A percentile compares a stretch with the other conserved stretches of the same genome.
These are phyloP conservation scores for Andrena praecox DNA, from an alignment of 2,888 invertebrate species.

Conservation along the genomic window DNA sequence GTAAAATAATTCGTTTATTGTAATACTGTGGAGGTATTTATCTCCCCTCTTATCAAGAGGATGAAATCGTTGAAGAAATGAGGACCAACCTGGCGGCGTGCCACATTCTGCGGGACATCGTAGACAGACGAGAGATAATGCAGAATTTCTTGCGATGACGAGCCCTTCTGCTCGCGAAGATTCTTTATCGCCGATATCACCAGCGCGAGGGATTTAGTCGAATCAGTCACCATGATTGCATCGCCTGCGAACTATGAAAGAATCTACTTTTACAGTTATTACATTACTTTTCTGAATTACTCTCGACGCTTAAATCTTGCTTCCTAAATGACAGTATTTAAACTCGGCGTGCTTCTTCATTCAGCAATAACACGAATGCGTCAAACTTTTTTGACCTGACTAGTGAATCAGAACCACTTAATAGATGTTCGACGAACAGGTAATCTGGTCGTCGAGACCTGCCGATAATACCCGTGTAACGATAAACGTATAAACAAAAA, in stretches of 20 bases:
- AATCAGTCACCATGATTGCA: conserved; percentile 44
- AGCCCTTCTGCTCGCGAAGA: conserved; percentile 73
- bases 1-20: no score
- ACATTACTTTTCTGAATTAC: neutral
- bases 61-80: no score
- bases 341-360: neutral
- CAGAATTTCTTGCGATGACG: conserved; percentile 72
- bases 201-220: conserved; percentile 64
- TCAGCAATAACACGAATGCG: neutral
- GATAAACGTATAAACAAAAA: no score
- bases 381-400: neutral
- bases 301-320: neutral
- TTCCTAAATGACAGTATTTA: neutral
- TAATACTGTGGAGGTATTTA: no score
- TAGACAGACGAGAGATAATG: conserved; percentile 71
- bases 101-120: conserved; percentile 61
- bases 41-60: no score
- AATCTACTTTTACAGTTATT: neutral
- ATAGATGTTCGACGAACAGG: neutral
- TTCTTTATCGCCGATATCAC: conserved; percentile 76
- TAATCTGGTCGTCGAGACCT: neutral
- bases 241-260: neutral
- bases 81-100: conserved; percentile 74
- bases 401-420: neutral
- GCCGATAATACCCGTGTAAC: no score